phyloP scores from a whole-genome alignment of 2,797 vertebrate species.

The Sternarchorhynchus goeldii region DNA sequence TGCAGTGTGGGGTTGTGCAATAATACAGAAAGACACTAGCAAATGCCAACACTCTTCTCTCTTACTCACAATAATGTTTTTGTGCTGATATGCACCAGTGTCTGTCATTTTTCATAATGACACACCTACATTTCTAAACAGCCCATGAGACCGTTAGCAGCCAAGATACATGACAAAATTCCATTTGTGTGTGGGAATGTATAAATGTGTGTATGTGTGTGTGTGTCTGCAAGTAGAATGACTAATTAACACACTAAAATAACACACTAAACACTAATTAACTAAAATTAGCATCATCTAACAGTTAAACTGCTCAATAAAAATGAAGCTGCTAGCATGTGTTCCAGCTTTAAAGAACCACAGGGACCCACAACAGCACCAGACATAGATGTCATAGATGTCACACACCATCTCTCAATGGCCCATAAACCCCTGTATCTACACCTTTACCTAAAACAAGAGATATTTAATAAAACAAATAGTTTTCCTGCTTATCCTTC shows the following conservation, averaged over 20 bases:
- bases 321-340: neutral
- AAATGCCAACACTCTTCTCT: too few species aligned
- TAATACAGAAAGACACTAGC: neutral
- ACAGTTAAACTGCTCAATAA: conserved; percentile 2
- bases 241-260: neutral
- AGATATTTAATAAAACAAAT: too few species aligned
- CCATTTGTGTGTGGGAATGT: neutral
- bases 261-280: neutral
- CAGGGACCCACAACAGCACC: neutral
- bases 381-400: too few species aligned
- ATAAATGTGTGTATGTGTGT: conserved; percentile 4
- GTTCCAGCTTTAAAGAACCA: conserved; percentile 1
- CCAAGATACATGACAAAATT: neutral
- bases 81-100: neutral
- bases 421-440: too few species aligned
- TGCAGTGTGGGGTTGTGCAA: neutral
- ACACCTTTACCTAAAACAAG: too few species aligned
- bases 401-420: too few species aligned
- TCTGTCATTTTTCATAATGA: neutral
- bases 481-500: too few species aligned
- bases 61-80: neutral
- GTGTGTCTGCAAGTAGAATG: neutral
- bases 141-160: neutral
- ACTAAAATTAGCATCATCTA: neutral
- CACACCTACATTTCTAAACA: neutral